Evolutionary conservation across 2,113 vertebrate genomes (phyloP).

Genomic region (Ardeotis arabs): DNA sequence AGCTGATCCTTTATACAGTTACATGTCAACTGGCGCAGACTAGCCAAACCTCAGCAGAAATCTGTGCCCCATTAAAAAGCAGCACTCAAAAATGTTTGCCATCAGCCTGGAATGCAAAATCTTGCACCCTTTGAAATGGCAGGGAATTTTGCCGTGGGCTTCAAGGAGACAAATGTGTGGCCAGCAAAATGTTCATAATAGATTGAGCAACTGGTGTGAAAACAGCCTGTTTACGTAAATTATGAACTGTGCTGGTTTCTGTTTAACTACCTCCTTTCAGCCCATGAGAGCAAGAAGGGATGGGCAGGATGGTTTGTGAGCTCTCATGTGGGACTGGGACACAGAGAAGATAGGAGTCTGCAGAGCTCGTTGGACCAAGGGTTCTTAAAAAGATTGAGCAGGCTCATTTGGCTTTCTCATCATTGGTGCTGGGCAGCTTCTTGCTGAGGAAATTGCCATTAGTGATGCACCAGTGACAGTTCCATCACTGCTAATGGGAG

Average conservation of each 20-base stretch:
- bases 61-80: conserved; percentile 42
- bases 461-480: not conserved
- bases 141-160: not conserved
- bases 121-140: not conserved
- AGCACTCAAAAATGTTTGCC: not conserved
- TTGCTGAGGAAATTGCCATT: not conserved
- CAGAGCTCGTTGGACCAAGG: not conserved
- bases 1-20: not conserved
- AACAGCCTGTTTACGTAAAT: not conserved
- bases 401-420: not conserved
- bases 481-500: not conserved
- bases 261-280: not conserved
- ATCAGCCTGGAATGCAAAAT: conserved; percentile 19
- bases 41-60: conserved; percentile 37
- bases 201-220: conserved; percentile 28
- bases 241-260: not conserved
- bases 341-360: not conserved
- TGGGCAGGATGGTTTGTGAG: not conserved
- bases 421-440: not conserved
- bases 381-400: not conserved
- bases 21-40: not conserved
- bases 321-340: not conserved
- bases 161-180: not conserved
- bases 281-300: not conserved
- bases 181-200: not conserved